Conservation (phyloP, 2,797 vertebrate species). For the Lithobates pipiens region DNA sequence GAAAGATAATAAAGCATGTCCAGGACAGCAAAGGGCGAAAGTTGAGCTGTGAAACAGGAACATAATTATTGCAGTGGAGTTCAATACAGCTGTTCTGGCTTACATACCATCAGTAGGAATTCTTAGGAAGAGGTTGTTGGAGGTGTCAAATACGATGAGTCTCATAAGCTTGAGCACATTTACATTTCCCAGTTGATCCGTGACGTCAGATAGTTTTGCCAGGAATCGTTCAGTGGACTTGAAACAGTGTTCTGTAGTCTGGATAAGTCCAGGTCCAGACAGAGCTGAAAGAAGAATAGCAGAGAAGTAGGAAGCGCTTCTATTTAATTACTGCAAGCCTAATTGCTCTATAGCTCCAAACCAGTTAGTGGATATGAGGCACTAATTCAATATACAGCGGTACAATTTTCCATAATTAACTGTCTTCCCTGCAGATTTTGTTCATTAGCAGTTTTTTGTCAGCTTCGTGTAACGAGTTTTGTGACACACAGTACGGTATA, state of each 20-base stretch:
- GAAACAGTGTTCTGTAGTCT: constrained; percentile 81
- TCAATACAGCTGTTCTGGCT: neutral
- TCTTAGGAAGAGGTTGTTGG: constrained; percentile 89
- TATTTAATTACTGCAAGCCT: neutral
- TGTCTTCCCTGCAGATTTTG: neutral
- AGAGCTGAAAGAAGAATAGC: constrained; percentile 78
- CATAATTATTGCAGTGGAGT: neutral
- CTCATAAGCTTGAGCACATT: constrained; percentile 88
- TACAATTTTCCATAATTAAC: neutral
- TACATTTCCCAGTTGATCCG: constrained; percentile 76
- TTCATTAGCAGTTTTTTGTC: neutral
- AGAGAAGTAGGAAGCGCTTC: neutral
- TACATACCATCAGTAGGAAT: constrained; percentile 88
- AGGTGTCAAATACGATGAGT: constrained; percentile 87
- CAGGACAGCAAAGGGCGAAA: neutral
- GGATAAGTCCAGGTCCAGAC: constrained; percentile 86
- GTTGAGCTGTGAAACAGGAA: neutral
- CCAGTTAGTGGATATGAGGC: neutral
- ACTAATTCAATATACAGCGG: neutral
- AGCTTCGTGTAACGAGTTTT: neutral
- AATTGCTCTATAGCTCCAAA: neutral
- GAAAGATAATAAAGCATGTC: neutral
- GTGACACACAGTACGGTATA: neutral
- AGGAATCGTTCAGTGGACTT: constrained; percentile 82
- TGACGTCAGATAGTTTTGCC: constrained; percentile 79